These are phyloP conservation scores for Charanyca ferruginea DNA, from an alignment of 2,888 invertebrate species.

Conservation along the genomic window DNA sequence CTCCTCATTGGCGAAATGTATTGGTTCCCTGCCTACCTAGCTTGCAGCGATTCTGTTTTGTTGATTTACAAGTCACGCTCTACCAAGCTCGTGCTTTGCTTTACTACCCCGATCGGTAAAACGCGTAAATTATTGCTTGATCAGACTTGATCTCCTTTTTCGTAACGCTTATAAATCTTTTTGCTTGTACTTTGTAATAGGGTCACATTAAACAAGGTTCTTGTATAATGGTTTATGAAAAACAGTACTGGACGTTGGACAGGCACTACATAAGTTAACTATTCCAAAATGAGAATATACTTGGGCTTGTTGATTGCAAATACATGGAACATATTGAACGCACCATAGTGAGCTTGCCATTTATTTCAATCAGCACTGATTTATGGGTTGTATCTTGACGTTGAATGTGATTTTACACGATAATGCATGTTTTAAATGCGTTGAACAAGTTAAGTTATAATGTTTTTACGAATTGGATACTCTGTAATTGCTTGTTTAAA, in stretches of 20 bases:
- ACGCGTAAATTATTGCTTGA: slow-evolving; percentile 64
- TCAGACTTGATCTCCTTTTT: slow-evolving; percentile 61
- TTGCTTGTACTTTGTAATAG: slow-evolving; percentile 52
- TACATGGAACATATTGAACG: slow-evolving; percentile 67
- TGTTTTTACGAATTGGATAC: slow-evolving; percentile 35
- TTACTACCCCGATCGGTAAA: slow-evolving; percentile 70
- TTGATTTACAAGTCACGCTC: slow-evolving; percentile 82
- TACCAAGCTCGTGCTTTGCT: slow-evolving; percentile 78
- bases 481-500: slow-evolving; percentile 32
- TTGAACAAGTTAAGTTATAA: slow-evolving; percentile 56
- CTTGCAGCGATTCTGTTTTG: slow-evolving; percentile 65
- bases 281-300: slow-evolving; percentile 59
- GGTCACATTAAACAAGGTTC: slow-evolving; percentile 61
- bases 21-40: slow-evolving; percentile 63
- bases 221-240: slow-evolving; percentile 52
- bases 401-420: slow-evolving; percentile 74
- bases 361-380: slow-evolving; percentile 76
- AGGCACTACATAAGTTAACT: slow-evolving; percentile 47
- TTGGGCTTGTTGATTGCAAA: slow-evolving; percentile 52
- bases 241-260: slow-evolving; percentile 33
- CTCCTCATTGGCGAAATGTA: slow-evolving; percentile 75
- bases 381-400: slow-evolving; percentile 71
- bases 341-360: slow-evolving; percentile 72
- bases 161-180: slow-evolving; percentile 56
- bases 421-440: slow-evolving; percentile 64